Percentiles rank a stretch among this genome's conserved stretches.
Conservation (phyloP, 1,140 invertebrate genomes). For the Drosophila sp. region DNA sequence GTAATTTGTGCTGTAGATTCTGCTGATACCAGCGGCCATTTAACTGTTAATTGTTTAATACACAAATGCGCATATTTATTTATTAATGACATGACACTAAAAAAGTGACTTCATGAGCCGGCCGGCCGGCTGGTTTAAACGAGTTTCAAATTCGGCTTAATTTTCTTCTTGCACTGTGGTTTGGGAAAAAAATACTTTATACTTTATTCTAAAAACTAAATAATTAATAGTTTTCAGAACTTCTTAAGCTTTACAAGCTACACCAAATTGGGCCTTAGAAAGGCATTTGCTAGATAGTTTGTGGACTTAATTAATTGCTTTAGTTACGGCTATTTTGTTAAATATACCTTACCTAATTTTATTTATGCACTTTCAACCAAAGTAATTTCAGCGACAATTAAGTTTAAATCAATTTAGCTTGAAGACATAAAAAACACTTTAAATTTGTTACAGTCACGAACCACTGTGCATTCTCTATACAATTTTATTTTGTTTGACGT, state of each 20-base stretch:
- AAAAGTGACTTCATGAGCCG: constrained; percentile 42
- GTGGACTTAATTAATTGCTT: too few relatives aligned
- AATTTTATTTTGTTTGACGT: constrained; percentile 6
- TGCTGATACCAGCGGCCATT: constrained; percentile 40
- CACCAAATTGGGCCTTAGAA: too few relatives aligned
- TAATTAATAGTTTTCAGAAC: too few relatives aligned
- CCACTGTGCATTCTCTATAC: neutral
- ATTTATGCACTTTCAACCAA: too few relatives aligned
- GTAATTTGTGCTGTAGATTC: constrained; percentile 45
- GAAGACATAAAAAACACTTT: neutral
- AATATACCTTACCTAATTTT: too few relatives aligned
- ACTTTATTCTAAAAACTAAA: too few relatives aligned
- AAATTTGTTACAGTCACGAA: neutral
- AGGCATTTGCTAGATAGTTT: too few relatives aligned
- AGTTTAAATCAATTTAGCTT: neutral
- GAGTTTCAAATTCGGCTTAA: constrained; percentile 30
- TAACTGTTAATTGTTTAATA: constrained; percentile 52
- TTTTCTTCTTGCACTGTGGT: neutral
- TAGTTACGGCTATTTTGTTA: too few relatives aligned
- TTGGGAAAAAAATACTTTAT: too few relatives aligned
- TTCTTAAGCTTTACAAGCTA: too few relatives aligned
- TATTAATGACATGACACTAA: constrained; percentile 36
- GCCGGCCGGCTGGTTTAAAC: constrained; percentile 15
- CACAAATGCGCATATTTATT: constrained; percentile 24
- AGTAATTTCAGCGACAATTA: neutral